Percentiles rank a stretch among this genome's conserved stretches.
Conservation (phyloP, 23 tunicate species). For the Styela clava region DNA sequence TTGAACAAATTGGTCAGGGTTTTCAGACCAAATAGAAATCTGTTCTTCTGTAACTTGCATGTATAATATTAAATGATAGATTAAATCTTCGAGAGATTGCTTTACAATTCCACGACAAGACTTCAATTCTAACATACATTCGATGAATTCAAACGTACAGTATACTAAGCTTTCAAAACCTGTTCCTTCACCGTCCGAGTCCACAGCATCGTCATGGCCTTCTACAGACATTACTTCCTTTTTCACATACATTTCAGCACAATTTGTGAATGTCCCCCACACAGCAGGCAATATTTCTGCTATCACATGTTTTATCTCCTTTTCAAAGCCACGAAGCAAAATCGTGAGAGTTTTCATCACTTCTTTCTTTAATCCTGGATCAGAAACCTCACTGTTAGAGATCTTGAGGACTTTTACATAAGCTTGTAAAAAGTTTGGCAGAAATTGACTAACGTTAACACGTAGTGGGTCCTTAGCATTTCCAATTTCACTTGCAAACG, state of each 20-base stretch:
- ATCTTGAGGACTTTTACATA: slow-evolving; percentile 45
- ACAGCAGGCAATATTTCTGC: slow-evolving; percentile 58
- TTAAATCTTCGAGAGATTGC: slow-evolving; percentile 63
- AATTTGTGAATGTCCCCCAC: slow-evolving; percentile 65
- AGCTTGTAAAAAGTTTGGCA: slow-evolving; percentile 55
- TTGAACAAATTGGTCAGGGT: slow-evolving; percentile 94
- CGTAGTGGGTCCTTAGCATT: slow-evolving; percentile 20
- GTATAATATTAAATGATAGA: slow-evolving; percentile 69
- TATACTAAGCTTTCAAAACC: slow-evolving; percentile 74
- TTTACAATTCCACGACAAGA: slow-evolving; percentile 46
- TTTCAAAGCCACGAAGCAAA: slow-evolving; percentile 45
- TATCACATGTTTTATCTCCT: slow-evolving; percentile 48
- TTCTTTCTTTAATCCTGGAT: slow-evolving; percentile 73
- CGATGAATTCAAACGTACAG: slow-evolving; percentile 67
- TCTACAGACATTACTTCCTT: slow-evolving; percentile 57
- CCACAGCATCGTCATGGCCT: slow-evolving; percentile 47
- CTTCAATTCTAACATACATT: slow-evolving; percentile 51
- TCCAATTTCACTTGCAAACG: slow-evolving; percentile 14
- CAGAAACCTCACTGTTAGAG: slow-evolving; percentile 59
- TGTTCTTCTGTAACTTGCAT: slow-evolving; percentile 93
- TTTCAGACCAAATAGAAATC: slow-evolving; percentile 56
- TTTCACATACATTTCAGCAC: slow-evolving; percentile 59
- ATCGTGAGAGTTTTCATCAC: slow-evolving; percentile 47
- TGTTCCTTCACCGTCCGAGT: slow-evolving; percentile 78
- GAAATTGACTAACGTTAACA: slow-evolving; percentile 38